phyloP scores from a whole-genome alignment of 2,797 vertebrate species.

The Poliocrania exsul region DNA sequence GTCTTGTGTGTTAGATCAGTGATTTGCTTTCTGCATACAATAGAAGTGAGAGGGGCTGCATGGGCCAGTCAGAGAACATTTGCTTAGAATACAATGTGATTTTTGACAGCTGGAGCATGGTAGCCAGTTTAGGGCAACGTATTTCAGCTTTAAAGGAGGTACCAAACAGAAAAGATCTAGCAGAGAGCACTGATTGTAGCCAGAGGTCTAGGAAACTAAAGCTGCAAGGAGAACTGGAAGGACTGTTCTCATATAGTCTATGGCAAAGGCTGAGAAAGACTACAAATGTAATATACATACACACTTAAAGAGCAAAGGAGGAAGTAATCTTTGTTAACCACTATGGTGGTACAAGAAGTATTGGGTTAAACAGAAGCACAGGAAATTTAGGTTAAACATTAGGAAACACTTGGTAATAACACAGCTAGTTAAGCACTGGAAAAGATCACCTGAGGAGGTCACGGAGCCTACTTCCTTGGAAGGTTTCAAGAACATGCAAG shows the following conservation, averaged over 20 bases:
- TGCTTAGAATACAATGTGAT: background rate
- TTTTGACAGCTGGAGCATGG: background rate
- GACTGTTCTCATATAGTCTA: background rate
- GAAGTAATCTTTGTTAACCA: background rate
- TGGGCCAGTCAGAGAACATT: background rate
- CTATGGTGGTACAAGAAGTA: background rate
- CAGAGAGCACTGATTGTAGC: background rate
- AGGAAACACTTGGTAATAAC: constrained; percentile 41
- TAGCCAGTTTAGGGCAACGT: background rate
- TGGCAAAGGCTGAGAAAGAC: background rate
- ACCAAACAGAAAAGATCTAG: background rate
- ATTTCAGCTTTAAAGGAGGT: background rate
- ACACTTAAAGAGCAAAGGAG: background rate
- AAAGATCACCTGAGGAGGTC: background rate
- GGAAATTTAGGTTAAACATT: constrained; percentile 60
- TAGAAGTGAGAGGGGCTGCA: background rate
- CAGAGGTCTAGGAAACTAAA: background rate
- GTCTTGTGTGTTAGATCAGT: background rate
- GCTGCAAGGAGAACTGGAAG: background rate
- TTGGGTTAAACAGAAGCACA: constrained; percentile 27
- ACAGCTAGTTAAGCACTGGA: constrained; percentile 22
- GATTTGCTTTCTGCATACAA: background rate
- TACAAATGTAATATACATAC: background rate
- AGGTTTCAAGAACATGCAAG: background rate
- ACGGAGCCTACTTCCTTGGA: background rate